These are phyloP conservation scores for Uloborus diversus DNA, from an alignment of 1,140 invertebrate genomes.

Conservation along the genomic window DNA sequence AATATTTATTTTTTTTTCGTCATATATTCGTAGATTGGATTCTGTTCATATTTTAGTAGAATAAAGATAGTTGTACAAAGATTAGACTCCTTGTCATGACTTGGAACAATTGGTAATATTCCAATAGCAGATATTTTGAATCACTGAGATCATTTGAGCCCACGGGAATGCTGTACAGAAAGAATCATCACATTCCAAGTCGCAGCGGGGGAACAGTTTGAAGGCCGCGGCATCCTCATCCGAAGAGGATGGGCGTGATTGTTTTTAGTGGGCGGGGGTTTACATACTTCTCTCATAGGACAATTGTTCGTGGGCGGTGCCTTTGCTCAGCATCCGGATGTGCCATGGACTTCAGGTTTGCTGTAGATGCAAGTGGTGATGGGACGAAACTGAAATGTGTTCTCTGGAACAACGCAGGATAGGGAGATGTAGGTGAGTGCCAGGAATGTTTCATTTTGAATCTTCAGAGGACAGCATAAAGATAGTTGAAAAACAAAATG, in stretches of 20 bases:
- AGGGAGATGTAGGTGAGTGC: conserved; percentile 31
- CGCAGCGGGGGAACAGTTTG: neutral
- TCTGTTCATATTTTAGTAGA: no score
- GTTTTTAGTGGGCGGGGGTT: neutral
- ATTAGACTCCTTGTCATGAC: no score
- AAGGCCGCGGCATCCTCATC: conserved; percentile 33
- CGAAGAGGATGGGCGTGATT: conserved; percentile 12
- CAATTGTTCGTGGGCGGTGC: neutral
- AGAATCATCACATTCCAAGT: conserved; percentile 14
- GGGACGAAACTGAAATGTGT: conserved; percentile 14
- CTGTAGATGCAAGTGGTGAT: conserved; percentile 15
- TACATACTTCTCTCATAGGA: conserved; percentile 39
- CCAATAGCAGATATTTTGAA: no score
- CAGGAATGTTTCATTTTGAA: conserved; percentile 27
- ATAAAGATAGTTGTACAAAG: no score
- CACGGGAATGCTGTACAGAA: conserved; percentile 14
- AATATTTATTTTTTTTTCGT: no score
- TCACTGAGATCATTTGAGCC: no score
- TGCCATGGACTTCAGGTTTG: neutral
- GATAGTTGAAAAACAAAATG: neutral
- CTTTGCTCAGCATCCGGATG: neutral
- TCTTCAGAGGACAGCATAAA: neutral
- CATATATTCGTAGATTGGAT: no score
- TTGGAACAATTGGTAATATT: no score
- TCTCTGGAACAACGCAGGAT: conserved; percentile 15